Percentiles rank a stretch among this genome's conserved stretches.
Conservation (phyloP, 2,113 vertebrate species). For the Nettapus auritus region DNA sequence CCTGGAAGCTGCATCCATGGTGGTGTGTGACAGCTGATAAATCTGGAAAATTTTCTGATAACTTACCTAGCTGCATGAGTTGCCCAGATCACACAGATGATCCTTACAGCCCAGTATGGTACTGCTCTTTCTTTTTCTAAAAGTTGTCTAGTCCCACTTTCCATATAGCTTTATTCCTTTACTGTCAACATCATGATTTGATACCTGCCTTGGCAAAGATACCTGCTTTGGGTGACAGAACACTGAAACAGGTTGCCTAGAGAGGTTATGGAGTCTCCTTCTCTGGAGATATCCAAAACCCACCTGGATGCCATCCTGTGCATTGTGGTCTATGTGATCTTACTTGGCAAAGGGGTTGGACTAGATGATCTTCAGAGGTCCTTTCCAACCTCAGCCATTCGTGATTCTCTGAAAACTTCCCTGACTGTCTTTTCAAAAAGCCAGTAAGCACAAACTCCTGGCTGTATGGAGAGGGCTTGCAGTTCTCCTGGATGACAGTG, state of each 20-base stretch:
- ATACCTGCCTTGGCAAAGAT: neutral
- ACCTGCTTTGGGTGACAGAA: too few relatives aligned
- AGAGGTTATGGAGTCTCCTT: too few relatives aligned
- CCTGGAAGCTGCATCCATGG: neutral
- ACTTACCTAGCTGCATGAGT: neutral
- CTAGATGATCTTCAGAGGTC: too few relatives aligned
- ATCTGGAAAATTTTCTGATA: neutral
- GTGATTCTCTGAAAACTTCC: neutral
- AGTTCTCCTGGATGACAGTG: neutral
- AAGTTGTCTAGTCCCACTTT: neutral
- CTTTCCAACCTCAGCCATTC: too few relatives aligned
- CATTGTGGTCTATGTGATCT: too few relatives aligned
- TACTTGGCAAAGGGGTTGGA: too few relatives aligned
- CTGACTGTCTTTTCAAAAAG: neutral
- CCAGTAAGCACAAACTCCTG: neutral
- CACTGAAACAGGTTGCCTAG: too few relatives aligned
- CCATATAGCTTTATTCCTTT: neutral
- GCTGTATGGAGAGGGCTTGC: neutral
- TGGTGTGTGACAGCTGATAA: neutral
- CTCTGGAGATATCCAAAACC: too few relatives aligned
- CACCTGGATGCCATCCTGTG: too few relatives aligned
- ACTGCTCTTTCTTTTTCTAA: neutral
- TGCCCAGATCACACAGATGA: neutral
- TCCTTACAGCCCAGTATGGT: neutral
- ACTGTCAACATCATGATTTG: neutral